phyloP scores from a whole-genome alignment of 1,140 invertebrate genomes.

The Drosophila prosaltans region DNA sequence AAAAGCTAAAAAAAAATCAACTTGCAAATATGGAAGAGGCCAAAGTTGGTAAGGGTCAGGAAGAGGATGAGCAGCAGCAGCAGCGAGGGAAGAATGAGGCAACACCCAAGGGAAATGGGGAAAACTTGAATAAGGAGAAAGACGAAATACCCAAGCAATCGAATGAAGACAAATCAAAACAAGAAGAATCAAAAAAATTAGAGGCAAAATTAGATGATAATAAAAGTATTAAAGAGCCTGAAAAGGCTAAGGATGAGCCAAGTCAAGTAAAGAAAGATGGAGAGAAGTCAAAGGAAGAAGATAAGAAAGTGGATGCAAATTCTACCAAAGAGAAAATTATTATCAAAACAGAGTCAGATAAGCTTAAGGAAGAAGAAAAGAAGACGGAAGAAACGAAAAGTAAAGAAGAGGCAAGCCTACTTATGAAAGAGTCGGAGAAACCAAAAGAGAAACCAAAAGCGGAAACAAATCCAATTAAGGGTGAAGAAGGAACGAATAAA shows the following conservation, averaged over 20 bases:
- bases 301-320: too few species aligned
- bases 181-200: too few species aligned
- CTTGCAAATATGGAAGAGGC: slow-evolving; percentile 11
- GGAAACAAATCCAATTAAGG: background rate
- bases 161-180: background rate
- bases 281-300: background rate
- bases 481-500: background rate
- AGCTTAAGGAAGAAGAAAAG: too few species aligned
- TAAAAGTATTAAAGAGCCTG: too few species aligned
- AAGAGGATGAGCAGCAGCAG: background rate
- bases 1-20: background rate
- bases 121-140: background rate
- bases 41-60: background rate
- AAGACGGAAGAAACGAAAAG: too few species aligned
- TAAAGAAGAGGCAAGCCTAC: too few species aligned
- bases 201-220: too few species aligned
- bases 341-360: too few species aligned
- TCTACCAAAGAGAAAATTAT: background rate
- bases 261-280: too few species aligned
- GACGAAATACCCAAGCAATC: background rate
- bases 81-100: background rate
- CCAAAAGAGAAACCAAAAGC: background rate
- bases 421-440: too few species aligned
- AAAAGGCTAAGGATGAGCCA: too few species aligned
- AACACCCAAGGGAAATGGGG: background rate